Evolutionary conservation across 2,888 invertebrate species (phyloP).

Genomic region (Cephalotes varians): DNA sequence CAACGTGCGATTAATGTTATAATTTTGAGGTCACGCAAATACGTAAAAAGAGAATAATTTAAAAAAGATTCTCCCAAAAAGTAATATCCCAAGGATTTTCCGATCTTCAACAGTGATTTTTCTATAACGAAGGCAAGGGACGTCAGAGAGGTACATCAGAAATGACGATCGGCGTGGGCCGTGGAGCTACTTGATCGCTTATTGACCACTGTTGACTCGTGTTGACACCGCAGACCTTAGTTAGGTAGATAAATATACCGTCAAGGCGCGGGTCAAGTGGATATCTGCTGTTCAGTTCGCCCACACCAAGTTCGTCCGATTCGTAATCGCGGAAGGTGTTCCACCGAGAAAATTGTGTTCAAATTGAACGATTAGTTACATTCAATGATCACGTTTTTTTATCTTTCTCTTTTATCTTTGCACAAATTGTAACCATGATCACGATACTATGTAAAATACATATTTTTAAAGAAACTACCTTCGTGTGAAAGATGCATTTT

Average conservation of each 20-base stretch:
- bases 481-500: not conserved
- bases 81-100: not conserved
- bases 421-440: not conserved
- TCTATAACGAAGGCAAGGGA: conserved; percentile 17
- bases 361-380: not conserved
- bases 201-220: conserved; percentile 86
- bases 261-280: conserved; percentile 83
- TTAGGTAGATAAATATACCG: conserved; percentile 84
- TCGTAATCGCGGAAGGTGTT: conserved; percentile 41
- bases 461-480: not conserved
- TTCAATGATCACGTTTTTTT: not conserved
- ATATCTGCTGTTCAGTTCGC: conserved; percentile 81
- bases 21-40: not conserved
- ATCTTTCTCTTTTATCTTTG: not conserved
- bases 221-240: conserved; percentile 85
- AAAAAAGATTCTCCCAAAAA: too few species aligned
- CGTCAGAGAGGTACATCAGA: conserved; percentile 49
- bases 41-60: not conserved
- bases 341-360: not conserved
- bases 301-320: conserved; percentile 78
- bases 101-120: conserved; percentile 25
- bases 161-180: conserved; percentile 81
- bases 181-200: conserved; percentile 84
- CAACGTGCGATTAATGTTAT: not conserved
- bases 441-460: not conserved